Evolutionary conservation across 2,888 invertebrate species (phyloP), one percentile per base, ranked within the genome.

Genomic region (Molorchus minor): DNA sequence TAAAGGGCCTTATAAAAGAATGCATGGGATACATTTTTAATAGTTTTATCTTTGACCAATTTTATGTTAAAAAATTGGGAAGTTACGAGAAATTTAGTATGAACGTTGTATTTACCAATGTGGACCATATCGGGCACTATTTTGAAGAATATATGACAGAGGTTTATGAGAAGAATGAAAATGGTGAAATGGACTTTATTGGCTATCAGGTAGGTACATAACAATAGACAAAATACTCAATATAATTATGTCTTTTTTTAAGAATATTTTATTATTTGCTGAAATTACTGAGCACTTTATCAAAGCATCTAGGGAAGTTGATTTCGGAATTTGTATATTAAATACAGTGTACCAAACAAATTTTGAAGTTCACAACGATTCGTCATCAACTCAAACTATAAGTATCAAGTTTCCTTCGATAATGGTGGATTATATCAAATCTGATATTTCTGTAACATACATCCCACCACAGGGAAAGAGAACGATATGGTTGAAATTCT

Each of bases 261-360:
- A 70, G 69, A 61, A 64, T 52, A 49, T 71, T 17, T 20, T 61
- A 12, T 16, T 71, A 8, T 40, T 36, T 2, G 68, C 67, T 2
- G 71, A 71, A 52, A 64, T 67, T 1, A 67, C 59, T 3, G 68
- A 61, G 1, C 68, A 70, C 56, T 71, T 71, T 35, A 56, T 72
- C 4, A 33, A 54, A 21, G 53, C 63, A 5, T 16, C 25, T 2
- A 70, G 70, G 15, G 61, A 67, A 13, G 30, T 58, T 12, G 71
- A 71, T 57, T 73, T 69, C 51, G 69, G 66, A 16, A 57, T 60
- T 12, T 73, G 72, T 35, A 52, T 67, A 3, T 15, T 62, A 1
- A 67, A 71, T 40, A 65, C 68, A 5, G 58, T 62, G 33, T 71
- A 71, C 46, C 70, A 71, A 53, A 17, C 65, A 12, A 52, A 52